Base-by-base conservation (phyloP, 2,797 vertebrate species). In the Leptodactylus fallax region DNA sequence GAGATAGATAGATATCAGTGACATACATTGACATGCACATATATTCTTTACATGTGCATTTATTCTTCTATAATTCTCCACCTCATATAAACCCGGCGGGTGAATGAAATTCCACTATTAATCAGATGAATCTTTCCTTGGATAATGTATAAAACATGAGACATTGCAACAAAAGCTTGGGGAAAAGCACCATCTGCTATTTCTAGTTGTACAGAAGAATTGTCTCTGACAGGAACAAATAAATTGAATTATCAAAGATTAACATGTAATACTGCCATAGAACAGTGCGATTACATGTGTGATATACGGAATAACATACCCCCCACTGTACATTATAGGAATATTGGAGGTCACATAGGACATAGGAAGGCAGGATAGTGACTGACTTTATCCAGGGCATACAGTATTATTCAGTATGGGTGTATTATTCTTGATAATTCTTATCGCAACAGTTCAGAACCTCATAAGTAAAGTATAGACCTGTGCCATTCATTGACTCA, bases 71-170 rank as follows among this genome's bases (percentile, higher is more conserved):
- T 19, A 61, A 6, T 14, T 69, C 12, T 69, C 8, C n/a, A 69
- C 65, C 65, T 69, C 53, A 58, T 36, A 58, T 23, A 27, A 74
- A 72, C 67, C 36, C 8, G 36, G 56, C 45, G 14, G 36, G 36
- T 23, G 55, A 61, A 23, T 11, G 1, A 45, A 14, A 49, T 17
- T 25, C 56, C 25, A 25, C 14, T 72, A 27, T 63, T 86, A 79
- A 79, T 79, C 23, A 61, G 55, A 86, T 58, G 25, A 78, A 63
- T 77, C 72, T 85, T 78, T 78, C 3, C 58, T 65, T 21, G 45
- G 56, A 85, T 78, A 63, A 85, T 85, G 83, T 85, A 85, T 85
- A 85, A 85, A 85, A 85, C 83, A 86, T 86, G 84, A 86, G 84
- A 67, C 61, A 79, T 45, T 25, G 76, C 61, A 86, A 79, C 74